Conservation (phyloP, 2,113 vertebrate species). For the Rutilus rutilus region DNA sequence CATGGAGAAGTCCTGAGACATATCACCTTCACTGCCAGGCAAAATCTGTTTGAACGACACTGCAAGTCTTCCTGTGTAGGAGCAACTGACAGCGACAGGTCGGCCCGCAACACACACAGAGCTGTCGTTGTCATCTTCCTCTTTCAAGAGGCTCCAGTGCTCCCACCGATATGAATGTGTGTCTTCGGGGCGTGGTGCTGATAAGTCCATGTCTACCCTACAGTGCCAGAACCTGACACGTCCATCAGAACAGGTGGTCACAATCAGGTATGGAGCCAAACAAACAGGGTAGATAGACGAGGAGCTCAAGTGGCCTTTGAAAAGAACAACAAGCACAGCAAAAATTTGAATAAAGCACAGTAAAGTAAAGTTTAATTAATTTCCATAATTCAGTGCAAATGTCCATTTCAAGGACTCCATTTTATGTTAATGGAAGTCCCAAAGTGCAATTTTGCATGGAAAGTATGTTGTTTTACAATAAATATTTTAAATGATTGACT, state of each 20-base stretch:
- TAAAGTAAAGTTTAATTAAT: too few relatives aligned
- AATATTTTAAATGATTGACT: too few relatives aligned
- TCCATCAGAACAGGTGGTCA: conserved; percentile 96
- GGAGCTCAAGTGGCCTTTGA: conserved; percentile 93
- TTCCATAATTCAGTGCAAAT: too few relatives aligned
- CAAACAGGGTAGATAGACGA: conserved; percentile 99
- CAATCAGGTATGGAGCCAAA: conserved; percentile 94
- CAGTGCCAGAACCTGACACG: conserved; percentile 95
- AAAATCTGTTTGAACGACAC: conserved; percentile 91
- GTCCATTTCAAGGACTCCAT: too few relatives aligned
- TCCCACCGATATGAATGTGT: conserved; percentile 85
- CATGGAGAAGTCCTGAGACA: conserved; percentile 94
- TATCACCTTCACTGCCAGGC: conserved; percentile 74
- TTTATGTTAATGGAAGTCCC: too few relatives aligned
- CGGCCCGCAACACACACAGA: conserved; percentile 87
- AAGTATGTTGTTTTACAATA: too few relatives aligned
- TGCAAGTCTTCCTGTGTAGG: conserved; percentile 93
- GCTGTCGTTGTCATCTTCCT: conserved; percentile 92
- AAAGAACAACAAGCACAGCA: too few relatives aligned
- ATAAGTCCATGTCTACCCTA: conserved; percentile 76
- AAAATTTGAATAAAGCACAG: too few relatives aligned
- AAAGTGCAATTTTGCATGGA: too few relatives aligned
- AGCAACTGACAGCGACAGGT: conserved; percentile 96
- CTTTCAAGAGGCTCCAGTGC: conserved; percentile 93
- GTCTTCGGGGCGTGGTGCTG: conserved; percentile 62